phyloP scores from a whole-genome alignment of 1,140 invertebrate genomes.

The Caenorhabditis brenneri region DNA sequence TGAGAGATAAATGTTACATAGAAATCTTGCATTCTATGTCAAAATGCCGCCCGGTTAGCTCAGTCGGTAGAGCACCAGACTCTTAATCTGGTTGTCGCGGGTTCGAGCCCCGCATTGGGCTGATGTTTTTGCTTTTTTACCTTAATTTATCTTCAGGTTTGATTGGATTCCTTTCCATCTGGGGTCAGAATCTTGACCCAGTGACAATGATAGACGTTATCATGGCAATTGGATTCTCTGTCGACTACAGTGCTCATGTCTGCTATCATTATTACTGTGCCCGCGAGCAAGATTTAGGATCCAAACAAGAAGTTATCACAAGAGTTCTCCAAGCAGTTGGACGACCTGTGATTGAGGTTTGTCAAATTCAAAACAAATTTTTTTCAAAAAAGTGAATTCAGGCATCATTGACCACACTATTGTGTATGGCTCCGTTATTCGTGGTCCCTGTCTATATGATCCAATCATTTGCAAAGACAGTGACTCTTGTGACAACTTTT shows the following conservation, averaged over 20 bases:
- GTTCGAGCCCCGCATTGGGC: slow-evolving; percentile 71
- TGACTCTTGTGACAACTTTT: slow-evolving; percentile 44
- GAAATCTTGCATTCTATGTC: not conserved
- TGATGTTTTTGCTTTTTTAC: slow-evolving; percentile 18
- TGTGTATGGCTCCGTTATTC: slow-evolving; percentile 49
- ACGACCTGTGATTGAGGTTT: slow-evolving; percentile 28
- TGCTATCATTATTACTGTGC: slow-evolving; percentile 49
- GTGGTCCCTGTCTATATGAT: slow-evolving; percentile 45
- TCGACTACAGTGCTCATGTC: slow-evolving; percentile 46
- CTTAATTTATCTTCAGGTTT: slow-evolving; percentile 28
- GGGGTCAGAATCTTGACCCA: slow-evolving; percentile 46
- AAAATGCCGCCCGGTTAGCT: slow-evolving; percentile 64
- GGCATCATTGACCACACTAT: slow-evolving; percentile 47
- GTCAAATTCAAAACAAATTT: not conserved
- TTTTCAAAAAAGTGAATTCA: not conserved
- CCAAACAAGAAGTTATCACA: slow-evolving; percentile 17
- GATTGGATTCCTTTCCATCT: slow-evolving; percentile 43
- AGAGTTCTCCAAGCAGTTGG: slow-evolving; percentile 21
- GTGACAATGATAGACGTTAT: slow-evolving; percentile 52
- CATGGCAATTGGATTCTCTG: slow-evolving; percentile 49
- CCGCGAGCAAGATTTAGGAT: not conserved
- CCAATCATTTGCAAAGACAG: slow-evolving; percentile 44
- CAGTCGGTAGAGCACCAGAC: slow-evolving; percentile 71
- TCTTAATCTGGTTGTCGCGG: slow-evolving; percentile 71
- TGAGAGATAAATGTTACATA: not conserved